Evolutionary conservation across 35 echinoderm and acorn worm species (phyloP).

Genomic region (Amphiura filiformis): DNA sequence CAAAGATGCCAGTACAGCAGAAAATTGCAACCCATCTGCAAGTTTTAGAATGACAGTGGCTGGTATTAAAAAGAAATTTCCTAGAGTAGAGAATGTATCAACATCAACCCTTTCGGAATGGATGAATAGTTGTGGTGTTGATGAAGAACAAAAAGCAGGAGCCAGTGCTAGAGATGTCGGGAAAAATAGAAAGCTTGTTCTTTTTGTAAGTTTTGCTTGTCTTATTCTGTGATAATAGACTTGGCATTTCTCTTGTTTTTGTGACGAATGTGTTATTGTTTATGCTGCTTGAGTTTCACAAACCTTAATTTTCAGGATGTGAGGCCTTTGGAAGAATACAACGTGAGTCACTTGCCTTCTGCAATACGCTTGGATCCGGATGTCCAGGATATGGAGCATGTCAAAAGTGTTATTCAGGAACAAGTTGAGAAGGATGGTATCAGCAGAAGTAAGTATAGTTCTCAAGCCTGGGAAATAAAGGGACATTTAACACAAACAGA

Average conservation of each 20-base stretch:
- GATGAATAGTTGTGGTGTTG: slow-evolving; percentile 5
- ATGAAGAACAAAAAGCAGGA: not conserved
- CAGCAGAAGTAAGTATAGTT: too few species aligned
- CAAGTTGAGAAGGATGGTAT: not conserved
- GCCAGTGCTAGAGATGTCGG: too few species aligned
- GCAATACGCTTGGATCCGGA: slow-evolving; percentile 31
- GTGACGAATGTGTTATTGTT: too few species aligned
- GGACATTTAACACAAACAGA: too few species aligned
- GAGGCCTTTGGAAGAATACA: slow-evolving; percentile 36
- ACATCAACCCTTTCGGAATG: slow-evolving; percentile 29
- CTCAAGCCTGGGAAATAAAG: too few species aligned
- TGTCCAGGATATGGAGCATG: slow-evolving; percentile 26
- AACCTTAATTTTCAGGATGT: slow-evolving; percentile 51
- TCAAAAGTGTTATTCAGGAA: slow-evolving; percentile 19
- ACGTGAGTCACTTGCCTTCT: slow-evolving; percentile 22
- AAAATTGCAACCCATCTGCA: not conserved
- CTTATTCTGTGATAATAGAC: too few species aligned
- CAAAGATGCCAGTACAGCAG: not conserved
- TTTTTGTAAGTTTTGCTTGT: slow-evolving; percentile 28
- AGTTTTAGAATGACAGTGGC: slow-evolving; percentile 16
- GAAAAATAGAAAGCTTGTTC: slow-evolving; percentile 22
- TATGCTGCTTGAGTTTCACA: too few species aligned
- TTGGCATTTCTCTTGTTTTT: too few species aligned
- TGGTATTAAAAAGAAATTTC: slow-evolving; percentile 23
- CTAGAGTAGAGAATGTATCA: slow-evolving; percentile 12